Evolutionary conservation across 2,888 invertebrate genomes (phyloP).

Genomic region (Drosophila prolongata): DNA sequence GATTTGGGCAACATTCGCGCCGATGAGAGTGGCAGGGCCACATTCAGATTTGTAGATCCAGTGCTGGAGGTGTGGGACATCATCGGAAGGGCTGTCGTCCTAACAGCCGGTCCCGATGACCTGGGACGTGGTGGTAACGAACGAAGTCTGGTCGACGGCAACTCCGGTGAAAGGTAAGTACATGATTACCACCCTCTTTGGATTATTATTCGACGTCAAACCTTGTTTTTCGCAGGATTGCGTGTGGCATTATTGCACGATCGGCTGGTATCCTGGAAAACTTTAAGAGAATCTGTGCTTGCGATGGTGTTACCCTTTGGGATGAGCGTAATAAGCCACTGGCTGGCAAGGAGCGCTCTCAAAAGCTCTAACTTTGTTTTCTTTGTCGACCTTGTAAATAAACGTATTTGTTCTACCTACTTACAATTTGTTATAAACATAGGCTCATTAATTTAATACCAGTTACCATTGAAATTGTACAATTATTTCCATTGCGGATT

Average conservation of each 20-base stretch:
- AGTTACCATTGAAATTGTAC: too few species aligned
- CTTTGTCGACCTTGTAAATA: slow-evolving; percentile 17
- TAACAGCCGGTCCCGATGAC: slow-evolving; percentile 88
- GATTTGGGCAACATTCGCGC: slow-evolving; percentile 88
- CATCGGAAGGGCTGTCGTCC: slow-evolving; percentile 91
- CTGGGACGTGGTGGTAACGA: slow-evolving; percentile 86
- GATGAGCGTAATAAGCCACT: slow-evolving; percentile 89
- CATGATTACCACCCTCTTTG: too few species aligned
- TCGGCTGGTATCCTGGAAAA: slow-evolving; percentile 95
- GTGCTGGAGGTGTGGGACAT: slow-evolving; percentile 89
- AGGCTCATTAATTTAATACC: too few species aligned
- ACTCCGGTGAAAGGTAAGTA: slow-evolving; percentile 87
- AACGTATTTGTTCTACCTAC: slow-evolving; percentile 1
- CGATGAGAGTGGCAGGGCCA: slow-evolving; percentile 87
- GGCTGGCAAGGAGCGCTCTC: slow-evolving; percentile 79
- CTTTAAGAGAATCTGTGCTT: slow-evolving; percentile 94
- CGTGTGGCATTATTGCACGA: slow-evolving; percentile 94
- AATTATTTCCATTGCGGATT: too few species aligned
- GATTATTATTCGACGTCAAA: not conserved
- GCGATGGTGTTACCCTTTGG: slow-evolving; percentile 95
- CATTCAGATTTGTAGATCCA: slow-evolving; percentile 87
- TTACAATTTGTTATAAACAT: too few species aligned
- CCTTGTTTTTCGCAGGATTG: slow-evolving; percentile 86
- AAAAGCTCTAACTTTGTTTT: slow-evolving; percentile 59
- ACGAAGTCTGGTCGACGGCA: slow-evolving; percentile 87